Percentiles rank a stretch among this genome's conserved stretches.
Evolutionary conservation across 2,888 invertebrate species (phyloP).

Genomic region (Cyclophora punctaria): DNA sequence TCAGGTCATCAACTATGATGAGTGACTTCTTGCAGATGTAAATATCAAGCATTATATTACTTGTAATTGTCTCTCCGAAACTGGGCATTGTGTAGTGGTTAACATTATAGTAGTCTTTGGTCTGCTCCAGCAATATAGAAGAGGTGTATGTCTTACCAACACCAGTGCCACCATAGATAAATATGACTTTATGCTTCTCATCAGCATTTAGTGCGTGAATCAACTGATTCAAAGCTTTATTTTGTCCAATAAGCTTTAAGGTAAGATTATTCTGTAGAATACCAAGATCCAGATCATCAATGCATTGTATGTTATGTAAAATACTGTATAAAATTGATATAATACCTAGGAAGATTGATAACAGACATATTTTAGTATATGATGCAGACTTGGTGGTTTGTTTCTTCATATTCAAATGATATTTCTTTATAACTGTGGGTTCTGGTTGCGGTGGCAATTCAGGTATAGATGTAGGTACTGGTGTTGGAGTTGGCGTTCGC

Average conservation of each 20-base stretch:
- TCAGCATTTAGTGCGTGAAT: constrained; percentile 33
- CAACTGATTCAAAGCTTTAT: constrained; percentile 35
- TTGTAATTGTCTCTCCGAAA: constrained; percentile 42
- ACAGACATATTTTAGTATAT: constrained; percentile 17
- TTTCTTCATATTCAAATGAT: constrained; percentile 29
- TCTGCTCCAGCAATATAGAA: constrained; percentile 42
- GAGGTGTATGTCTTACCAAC: constrained; percentile 59
- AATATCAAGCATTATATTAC: constrained; percentile 48
- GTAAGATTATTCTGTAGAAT: constrained; percentile 29
- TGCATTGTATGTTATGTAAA: constrained; percentile 35
- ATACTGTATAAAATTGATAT: constrained; percentile 33
- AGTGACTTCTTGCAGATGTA: constrained; percentile 46
- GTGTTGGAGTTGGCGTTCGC: not conserved
- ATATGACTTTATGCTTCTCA: constrained; percentile 41
- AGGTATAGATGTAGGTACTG: not conserved
- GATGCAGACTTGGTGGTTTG: constrained; percentile 11
- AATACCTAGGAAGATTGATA: constrained; percentile 23
- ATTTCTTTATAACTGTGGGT: constrained; percentile 29
- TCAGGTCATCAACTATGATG: constrained; percentile 55
- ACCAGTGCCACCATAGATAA: constrained; percentile 62
- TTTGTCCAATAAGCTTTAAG: constrained; percentile 50
- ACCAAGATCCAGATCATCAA: constrained; percentile 31
- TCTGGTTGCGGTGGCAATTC: not conserved
- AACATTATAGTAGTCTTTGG: constrained; percentile 45
- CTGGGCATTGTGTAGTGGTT: constrained; percentile 62